Evolutionary conservation across 2,888 invertebrate species (phyloP), one percentile per base, ranked within the genome.

Genomic region (Alsophila aescularia): DNA sequence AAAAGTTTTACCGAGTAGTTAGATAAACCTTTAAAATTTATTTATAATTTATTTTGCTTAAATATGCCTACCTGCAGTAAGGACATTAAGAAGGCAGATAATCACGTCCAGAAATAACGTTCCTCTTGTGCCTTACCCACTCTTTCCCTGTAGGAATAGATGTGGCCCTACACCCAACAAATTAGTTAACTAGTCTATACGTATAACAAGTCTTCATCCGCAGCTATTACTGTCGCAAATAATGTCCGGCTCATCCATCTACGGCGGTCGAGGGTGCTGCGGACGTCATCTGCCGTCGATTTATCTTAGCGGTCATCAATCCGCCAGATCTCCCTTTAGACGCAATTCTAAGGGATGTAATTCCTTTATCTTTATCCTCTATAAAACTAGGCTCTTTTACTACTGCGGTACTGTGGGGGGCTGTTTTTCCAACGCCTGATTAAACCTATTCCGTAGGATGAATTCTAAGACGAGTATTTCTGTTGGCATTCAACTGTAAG

Each of bases 271-370:
- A 44, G 34, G 35, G 37, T 39, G 42, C 47, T 39, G 37, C 43
- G 48, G 54, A 47, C 50, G 62, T 64, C 66, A 64, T 57, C 57
- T 51, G 47, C 42, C 58, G 56, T 59, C 66, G 60, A 66, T 66
- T 62, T 64, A 64, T 66, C 66, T 64, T 49, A 42, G 42, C 53
- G 34, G 45, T 51, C 64, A 64, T 66, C 66, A 66, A 66, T 66
- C 57, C 56, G 43, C 52, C 27, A 41, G 51, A 60, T 60, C 58
- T 62, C 47, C 58, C 64, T 54, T 47, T 49, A 51, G 41, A 55
- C 58, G 54, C 54, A 58, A 52, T 56, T 62, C 49, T 49, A 41
- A 31, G 59, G 50, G 53, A 56, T 52, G 62, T 62, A 58, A 58
- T 64, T 60, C 53, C 54, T 58, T 60, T 65, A 65, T 65, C 65